These are phyloP conservation scores for Sparus aurata DNA, from an alignment of 2,797 vertebrate genomes.

Conservation along the genomic window DNA sequence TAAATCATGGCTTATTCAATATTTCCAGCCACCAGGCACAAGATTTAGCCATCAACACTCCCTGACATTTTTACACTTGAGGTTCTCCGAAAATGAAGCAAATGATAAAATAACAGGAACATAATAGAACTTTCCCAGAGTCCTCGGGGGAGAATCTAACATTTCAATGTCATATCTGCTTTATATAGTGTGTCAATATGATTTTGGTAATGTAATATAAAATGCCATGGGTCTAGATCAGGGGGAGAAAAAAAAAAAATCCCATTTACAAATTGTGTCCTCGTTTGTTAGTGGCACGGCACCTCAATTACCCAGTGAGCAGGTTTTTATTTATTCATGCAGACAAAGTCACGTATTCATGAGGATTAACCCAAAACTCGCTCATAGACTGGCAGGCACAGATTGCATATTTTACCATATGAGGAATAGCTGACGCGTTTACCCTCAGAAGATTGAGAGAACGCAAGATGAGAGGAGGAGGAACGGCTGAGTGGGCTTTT, in stretches of 20 bases:
- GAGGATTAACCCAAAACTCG: constrained; percentile 89
- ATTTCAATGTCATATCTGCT: constrained; percentile 66
- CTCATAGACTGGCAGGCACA: constrained; percentile 87
- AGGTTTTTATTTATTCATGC: constrained; percentile 91
- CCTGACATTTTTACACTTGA: constrained; percentile 42
- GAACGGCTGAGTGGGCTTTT: constrained; percentile 77
- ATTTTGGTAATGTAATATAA: constrained; percentile 83
- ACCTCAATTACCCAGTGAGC: constrained; percentile 89
- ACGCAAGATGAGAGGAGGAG: constrained; percentile 67
- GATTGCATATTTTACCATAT: constrained; percentile 89
- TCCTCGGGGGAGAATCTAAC: constrained; percentile 52
- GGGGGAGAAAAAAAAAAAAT: constrained; percentile 62
- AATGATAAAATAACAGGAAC: constrained; percentile 46
- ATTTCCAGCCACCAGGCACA: constrained; percentile 19
- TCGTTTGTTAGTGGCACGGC: constrained; percentile 87
- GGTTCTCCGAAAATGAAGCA: constrained; percentile 47
- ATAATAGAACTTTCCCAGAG: constrained; percentile 47
- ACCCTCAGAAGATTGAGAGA: constrained; percentile 82
- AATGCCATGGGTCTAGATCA: constrained; percentile 74
- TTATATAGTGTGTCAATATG: constrained; percentile 65
- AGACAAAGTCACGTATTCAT: constrained; percentile 90
- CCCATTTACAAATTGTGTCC: constrained; percentile 87
- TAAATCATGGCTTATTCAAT: constrained; percentile 14
- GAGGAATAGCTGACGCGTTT: constrained; percentile 85
- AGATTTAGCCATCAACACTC: constrained; percentile 47